These are phyloP conservation scores for Bergia puertoricense DNA, from an alignment of 92 coral and sea anemone species.

Conservation along the genomic window DNA sequence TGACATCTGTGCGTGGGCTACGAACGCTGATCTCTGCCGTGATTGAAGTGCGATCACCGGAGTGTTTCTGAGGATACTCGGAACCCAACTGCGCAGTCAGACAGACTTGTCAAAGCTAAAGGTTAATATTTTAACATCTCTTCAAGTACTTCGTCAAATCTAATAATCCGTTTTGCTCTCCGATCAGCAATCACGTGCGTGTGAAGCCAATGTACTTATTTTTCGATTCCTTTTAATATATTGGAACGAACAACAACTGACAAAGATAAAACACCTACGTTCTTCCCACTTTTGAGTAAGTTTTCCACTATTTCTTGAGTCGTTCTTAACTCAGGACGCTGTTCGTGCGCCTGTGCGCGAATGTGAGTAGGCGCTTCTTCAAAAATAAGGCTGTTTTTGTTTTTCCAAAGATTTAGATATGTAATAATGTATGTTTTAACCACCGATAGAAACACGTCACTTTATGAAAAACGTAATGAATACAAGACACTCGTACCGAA, in stretches of 20 bases:
- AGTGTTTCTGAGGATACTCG: constrained; percentile 10
- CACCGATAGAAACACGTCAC: not conserved
- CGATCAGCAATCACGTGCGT: constrained; percentile 21
- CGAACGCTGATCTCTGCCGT: not conserved
- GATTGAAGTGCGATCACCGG: not conserved
- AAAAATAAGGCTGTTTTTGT: too few relatives aligned
- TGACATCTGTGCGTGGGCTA: constrained; percentile 21
- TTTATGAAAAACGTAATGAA: too few relatives aligned
- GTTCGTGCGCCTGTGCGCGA: not conserved
- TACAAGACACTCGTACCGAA: too few relatives aligned
- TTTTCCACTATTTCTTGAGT: too few relatives aligned
- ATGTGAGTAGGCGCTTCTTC: not conserved
- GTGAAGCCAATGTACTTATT: too few relatives aligned
- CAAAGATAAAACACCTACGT: too few relatives aligned
- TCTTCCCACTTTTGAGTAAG: too few relatives aligned
- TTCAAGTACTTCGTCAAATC: constrained; percentile 5
- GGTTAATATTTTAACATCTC: constrained; percentile 33
- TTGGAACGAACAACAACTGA: not conserved
- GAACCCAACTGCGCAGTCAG: constrained; percentile 20
- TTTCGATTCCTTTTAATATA: too few relatives aligned
- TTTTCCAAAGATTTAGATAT: too few relatives aligned
- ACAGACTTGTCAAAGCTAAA: constrained; percentile 14
- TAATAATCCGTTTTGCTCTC: not conserved
- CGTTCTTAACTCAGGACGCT: too few relatives aligned
- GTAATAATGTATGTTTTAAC: too few relatives aligned